These are phyloP conservation scores for Acleris cristana DNA, from an alignment of 2,888 invertebrate genomes.

Conservation along the genomic window DNA sequence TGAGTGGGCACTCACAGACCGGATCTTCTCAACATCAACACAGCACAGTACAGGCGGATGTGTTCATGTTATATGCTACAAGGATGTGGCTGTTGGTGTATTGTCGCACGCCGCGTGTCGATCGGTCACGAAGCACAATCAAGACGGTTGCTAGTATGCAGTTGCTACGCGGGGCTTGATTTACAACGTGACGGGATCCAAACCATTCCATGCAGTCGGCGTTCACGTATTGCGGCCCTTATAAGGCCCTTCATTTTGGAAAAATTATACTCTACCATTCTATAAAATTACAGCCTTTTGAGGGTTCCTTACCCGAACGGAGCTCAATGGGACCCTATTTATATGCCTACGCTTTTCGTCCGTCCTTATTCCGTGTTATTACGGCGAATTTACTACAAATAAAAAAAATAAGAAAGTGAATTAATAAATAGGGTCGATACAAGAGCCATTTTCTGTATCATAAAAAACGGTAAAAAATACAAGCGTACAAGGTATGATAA, in stretches of 20 bases:
- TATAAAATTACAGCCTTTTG: too few relatives aligned
- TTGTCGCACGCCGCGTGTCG: slow-evolving; percentile 56
- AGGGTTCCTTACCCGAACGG: too few relatives aligned
- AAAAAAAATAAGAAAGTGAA: too few relatives aligned
- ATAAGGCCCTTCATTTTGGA: not conserved
- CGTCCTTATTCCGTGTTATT: too few relatives aligned
- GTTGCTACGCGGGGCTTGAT: slow-evolving; percentile 27
- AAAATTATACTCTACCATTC: not conserved
- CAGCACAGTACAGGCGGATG: slow-evolving; percentile 48
- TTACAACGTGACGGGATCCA: slow-evolving; percentile 20
- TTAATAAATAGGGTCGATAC: too few relatives aligned
- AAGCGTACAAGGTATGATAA: too few relatives aligned
- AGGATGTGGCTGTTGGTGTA: slow-evolving; percentile 62
- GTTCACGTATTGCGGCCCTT: slow-evolving; percentile 3
- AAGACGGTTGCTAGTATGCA: slow-evolving; percentile 28
- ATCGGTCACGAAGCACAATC: slow-evolving; percentile 59
- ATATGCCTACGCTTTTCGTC: too few relatives aligned
- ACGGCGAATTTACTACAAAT: too few relatives aligned
- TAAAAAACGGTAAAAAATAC: too few relatives aligned
- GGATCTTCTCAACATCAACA: slow-evolving; percentile 36
- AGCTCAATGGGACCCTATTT: too few relatives aligned
- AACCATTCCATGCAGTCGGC: slow-evolving; percentile 1
- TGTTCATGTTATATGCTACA: slow-evolving; percentile 46
- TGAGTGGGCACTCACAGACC: slow-evolving; percentile 23
- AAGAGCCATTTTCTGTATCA: too few relatives aligned